Evolutionary conservation across 1,140 invertebrate species (phyloP), one percentile per base, ranked within the genome.

Genomic region (Polypedilum pembai): DNA sequence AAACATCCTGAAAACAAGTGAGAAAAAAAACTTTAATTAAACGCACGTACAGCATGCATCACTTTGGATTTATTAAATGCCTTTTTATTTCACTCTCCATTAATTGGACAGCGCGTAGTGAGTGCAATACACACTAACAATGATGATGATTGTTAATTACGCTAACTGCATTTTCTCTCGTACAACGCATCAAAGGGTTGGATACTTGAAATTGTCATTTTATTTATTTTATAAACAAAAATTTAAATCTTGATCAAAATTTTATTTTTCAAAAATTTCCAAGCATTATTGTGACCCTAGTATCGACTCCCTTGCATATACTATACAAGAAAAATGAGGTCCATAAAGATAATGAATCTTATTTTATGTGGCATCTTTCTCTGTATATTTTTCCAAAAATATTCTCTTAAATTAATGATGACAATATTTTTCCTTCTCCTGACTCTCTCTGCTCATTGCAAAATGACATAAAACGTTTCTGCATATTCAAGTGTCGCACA

Each of bases 261-360:
- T n/a, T n/a, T n/a, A n/a, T n/a, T n/a, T n/a, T n/a, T n/a, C n/a
- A n/a, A n/a, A n/a, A n/a, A n/a, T n/a, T n/a, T n/a, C n/a, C n/a
- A n/a, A n/a, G n/a, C n/a, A n/a, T n/a, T n/a, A n/a, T n/a, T n/a
- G n/a, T n/a, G n/a, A n/a, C n/a, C n/a, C n/a, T n/a, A n/a, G n/a
- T n/a, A n/a, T n/a, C n/a, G n/a, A n/a, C n/a, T n/a, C n/a, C 24
- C 24, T 33, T 33, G 5, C 24, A 56, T 1, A 56, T 1, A 56
- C 2, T 17, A 56, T 15, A 56, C 7, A 3, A 56, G 2, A 17
- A 56, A 12, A 3, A 12, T 15, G 20, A 69, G 20, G 18, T 18
- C 65, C 65, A 69, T 69, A 69, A 69, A 69, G 65, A 69, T 69
- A 69, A 69, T 69, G 65, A 69, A 69, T 69, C 65, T 56, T 56